Base-by-base conservation (phyloP, 2,113 vertebrate genomes). In the Hypomesus transpacificus region DNA sequence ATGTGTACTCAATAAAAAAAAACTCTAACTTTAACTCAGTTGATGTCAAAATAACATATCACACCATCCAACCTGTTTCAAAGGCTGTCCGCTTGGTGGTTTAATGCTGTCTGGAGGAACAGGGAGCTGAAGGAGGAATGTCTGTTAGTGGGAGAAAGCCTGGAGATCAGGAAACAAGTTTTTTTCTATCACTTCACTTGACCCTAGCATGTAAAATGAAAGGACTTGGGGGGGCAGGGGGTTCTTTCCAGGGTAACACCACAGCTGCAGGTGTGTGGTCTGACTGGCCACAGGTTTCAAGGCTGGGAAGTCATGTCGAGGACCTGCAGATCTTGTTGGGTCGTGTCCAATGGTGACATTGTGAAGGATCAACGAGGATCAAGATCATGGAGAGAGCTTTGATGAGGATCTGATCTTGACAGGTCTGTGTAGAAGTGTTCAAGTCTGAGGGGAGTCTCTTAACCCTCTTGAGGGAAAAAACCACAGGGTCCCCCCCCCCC, bases 51-150 rank as follows among this genome's bases (percentile, higher is more conserved):
- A 77, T 66, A 58, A 56, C 24, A 50, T 61, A 77, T 77, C 61
- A 13, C 58, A 64, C 58, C 76, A 39, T 76, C 66, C 65, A 51
- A 62, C 58, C 67, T 70, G 69, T 77, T 72, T 70, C 72, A 80
- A 81, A 85, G 73, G 79, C 71, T 75, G 81, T 69, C 59, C 73
- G 74, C 82, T 74, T 83, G 84, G 75, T 82, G 77, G 59, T 82
- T 82, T 85, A 81, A 83, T 80, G 70, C 59, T 52, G 73, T 83
- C 76, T 85, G 82, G 75, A 82, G 70, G 77, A 71, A 22, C 72
- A 80, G 46, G 0, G 31, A 76, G 76, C 59, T 60, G 66, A 84
- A 59, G 75, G 73, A 70, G 80, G 75, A 78, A 84, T 82, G 70
- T 63, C 77, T 62, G 22, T 51, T 34, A 53, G 26, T 71, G 21